These are phyloP conservation scores for Parauchenoglanis punctatus DNA, from an alignment of 2,797 vertebrate species.

Conservation along the genomic window DNA sequence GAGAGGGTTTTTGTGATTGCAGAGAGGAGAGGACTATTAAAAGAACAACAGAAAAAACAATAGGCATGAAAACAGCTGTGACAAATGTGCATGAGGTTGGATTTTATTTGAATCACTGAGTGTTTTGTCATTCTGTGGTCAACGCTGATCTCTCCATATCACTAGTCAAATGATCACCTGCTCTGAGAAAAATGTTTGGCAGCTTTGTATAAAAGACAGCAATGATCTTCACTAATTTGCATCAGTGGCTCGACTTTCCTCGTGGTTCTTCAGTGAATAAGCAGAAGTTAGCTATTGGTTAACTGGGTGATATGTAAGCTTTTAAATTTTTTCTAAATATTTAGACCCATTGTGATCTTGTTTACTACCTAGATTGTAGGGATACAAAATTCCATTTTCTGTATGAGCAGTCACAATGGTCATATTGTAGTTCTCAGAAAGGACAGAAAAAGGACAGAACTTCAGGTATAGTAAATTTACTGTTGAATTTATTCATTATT, in stretches of 20 bases:
- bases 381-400: not conserved
- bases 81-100: not conserved
- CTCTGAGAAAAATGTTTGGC: not conserved
- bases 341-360: not conserved
- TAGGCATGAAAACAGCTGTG: not conserved
- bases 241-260: not conserved
- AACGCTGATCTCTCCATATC: not conserved
- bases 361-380: not conserved
- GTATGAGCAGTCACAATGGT: not conserved
- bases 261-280: not conserved
- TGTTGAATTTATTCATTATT: not conserved
- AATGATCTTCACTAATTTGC: not conserved
- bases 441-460: not conserved
- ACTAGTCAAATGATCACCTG: constrained; percentile 19
- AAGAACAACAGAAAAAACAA: too few relatives aligned
- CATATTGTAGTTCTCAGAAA: not conserved
- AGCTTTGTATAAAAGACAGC: not conserved
- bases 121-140: constrained; percentile 17
- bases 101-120: not conserved
- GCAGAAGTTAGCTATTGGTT: not conserved
- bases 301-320: not conserved
- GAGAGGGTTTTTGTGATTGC: not conserved
- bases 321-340: not conserved
- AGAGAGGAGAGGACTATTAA: not conserved
- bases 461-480: not conserved